Evolutionary conservation across 1,140 invertebrate species (phyloP), one percentile per base, ranked within the genome.

Genomic region (Lucilia cuprina): DNA sequence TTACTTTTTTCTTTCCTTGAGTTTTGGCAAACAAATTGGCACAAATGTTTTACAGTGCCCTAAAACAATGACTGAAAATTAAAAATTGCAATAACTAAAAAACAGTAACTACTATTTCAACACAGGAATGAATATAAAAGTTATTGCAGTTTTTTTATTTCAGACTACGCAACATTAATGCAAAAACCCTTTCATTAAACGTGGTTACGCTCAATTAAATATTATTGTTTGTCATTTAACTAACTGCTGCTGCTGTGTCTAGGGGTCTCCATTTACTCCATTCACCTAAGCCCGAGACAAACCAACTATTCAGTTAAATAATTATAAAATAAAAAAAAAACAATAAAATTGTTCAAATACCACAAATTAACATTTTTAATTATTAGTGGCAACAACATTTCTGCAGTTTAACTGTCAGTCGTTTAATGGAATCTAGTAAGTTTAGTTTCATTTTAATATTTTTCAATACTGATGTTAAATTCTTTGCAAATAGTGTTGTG

Each of bases 181-280:
- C 14, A 78, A 80, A 80, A 80, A 49, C 77, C 82, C 77, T 80
- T 80, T 80, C 77, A 80, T 80, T 80, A 49, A 80, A 80, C 65
- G 74, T 83, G 82, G 82, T 83, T 87, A 87, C 85, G 88, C 84
- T 89, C 88, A 89, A 89, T 89, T 89, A 89, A 89, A 89, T 88
- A 88, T 86, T 87, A 87, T 88, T 86, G 86, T 86, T 83, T 88
- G 87, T 84, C 85, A 84, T 85, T 85, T 83, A 60, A 41, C 50
- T 41, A 41, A 41, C 41, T 41, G 41, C 41, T 41, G 41, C 41
- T 41, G 41, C 41, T 8, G 41, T 41, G 41, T 8, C 41, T 0
- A 41, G 41, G 41, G 41, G 41, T 41, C 10, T 3, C 75, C 35
- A 78, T 19, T 47, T 14, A 47, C 75, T 47, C 4, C 50, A 60